Evolutionary conservation across 2,797 vertebrate genomes (phyloP), one percentile per base, ranked within the genome.

Genomic region (Setipinna tenuifilis): DNA sequence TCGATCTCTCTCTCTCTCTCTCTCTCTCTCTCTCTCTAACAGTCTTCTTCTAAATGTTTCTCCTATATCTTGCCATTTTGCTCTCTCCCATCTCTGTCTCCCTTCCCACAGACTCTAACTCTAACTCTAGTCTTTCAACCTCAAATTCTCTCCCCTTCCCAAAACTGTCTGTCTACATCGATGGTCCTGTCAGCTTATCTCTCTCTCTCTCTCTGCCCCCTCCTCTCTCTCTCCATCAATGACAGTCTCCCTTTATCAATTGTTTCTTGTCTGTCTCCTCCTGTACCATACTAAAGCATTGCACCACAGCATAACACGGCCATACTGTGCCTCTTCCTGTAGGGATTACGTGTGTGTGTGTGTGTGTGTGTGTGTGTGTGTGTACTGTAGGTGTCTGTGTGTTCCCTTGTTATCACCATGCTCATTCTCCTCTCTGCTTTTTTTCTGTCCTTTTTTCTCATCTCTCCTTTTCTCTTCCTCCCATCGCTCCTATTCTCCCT

Each of bases 1-100:
- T 65, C 68, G 46, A 54, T 48, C 90, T 87, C 90, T 82, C 14
- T 92, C 88, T 88, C 87, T 91, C 89, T 87, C 58, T 59, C 58
- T 19, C 16, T 59, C 54, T 58, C 6, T 78, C 46, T 85, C 86
- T 83, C 75, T 35, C 17, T 16, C 78, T 75, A 91, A 92, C 95
- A 94, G 94, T 95, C 94, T 88, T 90, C 88, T 88, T 90, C 93
- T 94, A 2, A 12, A 57, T 57, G 0, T 57, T 57, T 58, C 57
- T 58, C 57, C 12, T 58, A 4, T 95, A 95, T 95, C 94, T 92
- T 91, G 71, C 91, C 90, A 90, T 89, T 91, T 93, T 94, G 93
- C 92, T 94, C 93, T 88, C 23, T n/a, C 10, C 21, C 23, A n/a
- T 23, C 59, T 62, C 1, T 2, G 1, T 41, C 5, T 10, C 6